Evolutionary conservation across 1,140 invertebrate genomes (phyloP), one percentile per base, ranked within the genome.

Genomic region (Druon quercuslanigerum): DNA sequence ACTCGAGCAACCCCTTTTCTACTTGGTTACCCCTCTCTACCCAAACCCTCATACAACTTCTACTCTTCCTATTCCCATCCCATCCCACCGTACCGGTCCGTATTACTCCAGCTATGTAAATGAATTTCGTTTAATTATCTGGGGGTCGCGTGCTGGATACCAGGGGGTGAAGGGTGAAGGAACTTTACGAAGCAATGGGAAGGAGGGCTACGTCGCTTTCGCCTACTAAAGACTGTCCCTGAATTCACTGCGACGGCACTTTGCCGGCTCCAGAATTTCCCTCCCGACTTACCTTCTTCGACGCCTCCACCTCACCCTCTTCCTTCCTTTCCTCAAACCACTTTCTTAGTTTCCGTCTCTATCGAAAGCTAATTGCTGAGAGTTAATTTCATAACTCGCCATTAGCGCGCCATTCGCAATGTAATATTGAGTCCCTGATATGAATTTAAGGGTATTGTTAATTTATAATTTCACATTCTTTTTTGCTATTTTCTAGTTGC

Each of bases 51-150:
- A 40, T 25, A 3, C 60, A 66, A 66, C 60, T 66, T 66, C 25
- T 66, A 33, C 60, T 66, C 57, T 25, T 66, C 57, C 25, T 33
- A 14, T 66, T 66, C 16, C 25, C 33, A 40, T 66, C 16, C 60
- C 60, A 60, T 60, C 20, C 57, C 11, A 17, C 57, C 14, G 60
- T 57, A 60, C 66, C 54, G 50, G 60, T 80, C 81, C 83, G 87
- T 89, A 90, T 90, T 90, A 90, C 88, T 84, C 79, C 79, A 89
- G 88, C 88, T 90, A 90, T 90, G 89, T 90, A 90, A 90, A 90
- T 90, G 89, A 90, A 90, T 90, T 90, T 90, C 87, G 89, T 90
- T 89, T 90, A 90, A 90, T 90, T 90, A 84, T 85, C 84, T 79
- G 82, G 51, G 50, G 71, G 71, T 73, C 70, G 71, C 46, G 46